phyloP scores from a whole-genome alignment of 2,113 vertebrate species.

The Apus apus region DNA sequence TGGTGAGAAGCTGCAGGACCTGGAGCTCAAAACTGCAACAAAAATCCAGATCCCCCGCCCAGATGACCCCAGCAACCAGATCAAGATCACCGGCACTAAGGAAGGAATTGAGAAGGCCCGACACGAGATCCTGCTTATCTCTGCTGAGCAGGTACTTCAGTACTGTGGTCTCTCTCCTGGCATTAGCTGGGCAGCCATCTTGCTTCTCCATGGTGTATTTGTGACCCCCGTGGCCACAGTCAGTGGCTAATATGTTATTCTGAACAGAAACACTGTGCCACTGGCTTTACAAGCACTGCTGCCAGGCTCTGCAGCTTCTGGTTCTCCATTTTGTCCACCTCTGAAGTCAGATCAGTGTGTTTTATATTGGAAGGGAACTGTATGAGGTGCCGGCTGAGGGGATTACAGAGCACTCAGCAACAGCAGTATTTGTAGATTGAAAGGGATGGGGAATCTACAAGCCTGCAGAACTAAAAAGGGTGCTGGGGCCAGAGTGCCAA shows the following conservation, averaged over 20 bases:
- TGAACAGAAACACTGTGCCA: fast-evolving
- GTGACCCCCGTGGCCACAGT: not conserved
- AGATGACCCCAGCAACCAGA: slow-evolving; percentile 96
- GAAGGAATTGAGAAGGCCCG: slow-evolving; percentile 98
- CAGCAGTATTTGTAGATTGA: not conserved
- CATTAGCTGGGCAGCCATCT: not conserved
- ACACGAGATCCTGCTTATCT: slow-evolving; percentile 96
- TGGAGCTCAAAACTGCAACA: slow-evolving; percentile 98
- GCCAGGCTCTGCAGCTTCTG: not conserved
- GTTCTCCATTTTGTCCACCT: not conserved
- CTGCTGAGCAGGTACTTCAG: slow-evolving; percentile 92
- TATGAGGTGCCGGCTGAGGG: not conserved
- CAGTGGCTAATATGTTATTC: not conserved
- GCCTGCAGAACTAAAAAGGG: not conserved
- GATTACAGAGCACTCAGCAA: not conserved
- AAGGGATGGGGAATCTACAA: not conserved
- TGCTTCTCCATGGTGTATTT: not conserved
- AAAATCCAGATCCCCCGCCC: slow-evolving; percentile 99
- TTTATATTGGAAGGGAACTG: not conserved
- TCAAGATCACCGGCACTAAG: slow-evolving; percentile 99
- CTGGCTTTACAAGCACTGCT: not conserved
- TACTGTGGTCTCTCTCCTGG: not conserved
- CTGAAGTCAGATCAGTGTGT: not conserved
- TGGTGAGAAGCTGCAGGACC: slow-evolving; percentile 97
- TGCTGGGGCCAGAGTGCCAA: not conserved